Evolutionary conservation across 2,888 invertebrate genomes (phyloP).

Genomic region (Luffia ferchaultella): DNA sequence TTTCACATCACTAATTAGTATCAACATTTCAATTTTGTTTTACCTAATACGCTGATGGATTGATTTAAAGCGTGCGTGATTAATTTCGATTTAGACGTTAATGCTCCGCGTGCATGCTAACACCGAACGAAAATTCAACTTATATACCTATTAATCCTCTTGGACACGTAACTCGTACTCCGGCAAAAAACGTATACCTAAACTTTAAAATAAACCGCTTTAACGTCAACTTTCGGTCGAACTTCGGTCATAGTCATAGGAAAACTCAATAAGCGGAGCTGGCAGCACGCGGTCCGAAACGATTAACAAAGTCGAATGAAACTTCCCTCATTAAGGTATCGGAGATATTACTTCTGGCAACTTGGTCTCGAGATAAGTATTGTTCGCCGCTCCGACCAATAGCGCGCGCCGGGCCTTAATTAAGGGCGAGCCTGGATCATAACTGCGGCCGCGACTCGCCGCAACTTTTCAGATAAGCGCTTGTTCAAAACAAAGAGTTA

Average conservation of each 20-base stretch:
- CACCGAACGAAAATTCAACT: no score
- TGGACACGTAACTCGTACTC: no score
- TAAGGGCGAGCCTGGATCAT: slow-evolving; percentile 23
- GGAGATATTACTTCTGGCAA: slow-evolving; percentile 58
- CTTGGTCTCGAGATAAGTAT: slow-evolving; percentile 56
- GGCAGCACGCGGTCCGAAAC: slow-evolving; percentile 34
- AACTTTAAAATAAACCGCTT: background rate
- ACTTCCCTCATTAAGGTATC: slow-evolving; percentile 64
- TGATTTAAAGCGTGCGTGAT: no score
- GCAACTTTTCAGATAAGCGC: background rate
- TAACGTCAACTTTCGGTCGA: background rate
- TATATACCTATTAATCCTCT: no score
- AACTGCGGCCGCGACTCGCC: background rate
- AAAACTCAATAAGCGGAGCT: slow-evolving; percentile 11
- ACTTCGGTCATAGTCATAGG: slow-evolving; percentile 5
- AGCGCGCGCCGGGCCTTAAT: slow-evolving; percentile 58
- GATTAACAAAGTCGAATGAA: slow-evolving; percentile 60
- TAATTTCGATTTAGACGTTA: no score
- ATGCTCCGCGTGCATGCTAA: no score
- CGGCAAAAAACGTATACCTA: no score
- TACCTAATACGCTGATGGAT: no score
- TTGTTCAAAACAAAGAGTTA: background rate
- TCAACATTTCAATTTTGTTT: no score
- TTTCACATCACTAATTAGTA: no score
- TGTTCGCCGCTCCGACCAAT: slow-evolving; percentile 57